These are phyloP conservation scores for Brachystomella parvula DNA, from an alignment of 1,140 invertebrate species.

Conservation along the genomic window DNA sequence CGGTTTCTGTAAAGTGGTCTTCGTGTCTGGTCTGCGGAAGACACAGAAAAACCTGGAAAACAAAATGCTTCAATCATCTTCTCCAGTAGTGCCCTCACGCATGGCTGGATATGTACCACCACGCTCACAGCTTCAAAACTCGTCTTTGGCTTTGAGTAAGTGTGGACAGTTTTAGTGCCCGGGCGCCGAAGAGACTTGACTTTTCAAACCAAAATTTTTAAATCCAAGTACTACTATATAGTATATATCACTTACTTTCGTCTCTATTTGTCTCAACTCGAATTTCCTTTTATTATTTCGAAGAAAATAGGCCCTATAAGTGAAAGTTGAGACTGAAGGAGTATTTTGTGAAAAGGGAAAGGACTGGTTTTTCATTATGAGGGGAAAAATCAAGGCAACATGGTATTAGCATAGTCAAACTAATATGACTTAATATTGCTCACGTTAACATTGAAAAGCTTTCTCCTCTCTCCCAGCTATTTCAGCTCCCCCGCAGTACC, in stretches of 20 bases:
- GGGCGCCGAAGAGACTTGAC: background rate
- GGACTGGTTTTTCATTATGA: too few species aligned
- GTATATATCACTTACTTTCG: too few species aligned
- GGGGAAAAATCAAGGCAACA: background rate
- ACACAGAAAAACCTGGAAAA: background rate
- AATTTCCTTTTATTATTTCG: background rate
- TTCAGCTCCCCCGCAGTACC: background rate
- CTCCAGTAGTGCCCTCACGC: too few species aligned
- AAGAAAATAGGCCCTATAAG: background rate
- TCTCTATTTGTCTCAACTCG: slow-evolving; percentile 1
- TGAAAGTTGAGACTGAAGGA: too few species aligned
- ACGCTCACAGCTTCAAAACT: background rate
- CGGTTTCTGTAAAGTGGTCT: background rate
- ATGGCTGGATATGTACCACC: background rate
- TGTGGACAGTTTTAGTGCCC: background rate
- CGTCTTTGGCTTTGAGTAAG: background rate
- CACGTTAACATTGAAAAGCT: background rate
- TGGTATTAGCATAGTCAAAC: background rate
- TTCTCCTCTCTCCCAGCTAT: background rate
- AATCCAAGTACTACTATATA: background rate
- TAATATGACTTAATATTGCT: background rate
- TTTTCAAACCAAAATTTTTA: background rate
- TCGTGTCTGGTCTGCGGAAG: background rate
- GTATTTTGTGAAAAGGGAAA: too few species aligned
- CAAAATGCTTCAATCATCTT: too few species aligned